Base-by-base conservation (phyloP, 2,888 invertebrate genomes). In the Archaeoteleia sp. region DNA sequence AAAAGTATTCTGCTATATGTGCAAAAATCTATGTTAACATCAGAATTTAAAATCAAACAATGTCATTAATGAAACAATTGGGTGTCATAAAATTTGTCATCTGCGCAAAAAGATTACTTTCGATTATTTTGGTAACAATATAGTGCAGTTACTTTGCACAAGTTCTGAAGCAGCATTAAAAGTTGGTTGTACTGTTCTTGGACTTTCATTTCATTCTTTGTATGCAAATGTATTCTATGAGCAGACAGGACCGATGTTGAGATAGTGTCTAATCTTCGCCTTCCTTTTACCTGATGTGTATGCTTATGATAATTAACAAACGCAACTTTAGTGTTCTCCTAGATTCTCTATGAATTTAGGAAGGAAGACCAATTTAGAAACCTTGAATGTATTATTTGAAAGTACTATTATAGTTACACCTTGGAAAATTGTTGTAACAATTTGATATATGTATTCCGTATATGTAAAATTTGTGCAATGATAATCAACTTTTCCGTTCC, bases 141-240 rank as follows among this genome's bases (percentile, higher is more conserved):
- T 20, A 7, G 25, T 17, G 30, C 10, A 29, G 17, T 0, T 39
- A 39, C 15, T 14, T 10, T 13, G 43, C 14, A n/a, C 25, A 54
- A 30, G 29, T 62, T 34, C 15, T n/a, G 14, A 37, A 30, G 30
- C 10, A 39, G 32, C 17, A 20, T 43, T 39, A 27, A 23, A 45
- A 48, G 37, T 55, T 60, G 43, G 29, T 55, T 55, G 42, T 23
- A 12, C 37, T 13, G 35, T 29, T 48, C 13, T 29, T 37, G 45
- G 25, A 57, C 51, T 67, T 61, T 55, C 61, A 55, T 67, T 55
- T 51, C 55, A 54, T 42, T 58, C 62, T 63, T 58, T 58, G 58
- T 62, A 63, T 63, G 63, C 49, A 63, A 63, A 67, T 62, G 12
- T 14, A 14, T 10, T 6, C 25, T 9, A 20, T n/a, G 39, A 20